A percentile compares a stretch with the other conserved stretches of the same genome.
Evolutionary conservation across 2,113 vertebrate genomes (phyloP).

Genomic region (Embiotoca jacksoni): DNA sequence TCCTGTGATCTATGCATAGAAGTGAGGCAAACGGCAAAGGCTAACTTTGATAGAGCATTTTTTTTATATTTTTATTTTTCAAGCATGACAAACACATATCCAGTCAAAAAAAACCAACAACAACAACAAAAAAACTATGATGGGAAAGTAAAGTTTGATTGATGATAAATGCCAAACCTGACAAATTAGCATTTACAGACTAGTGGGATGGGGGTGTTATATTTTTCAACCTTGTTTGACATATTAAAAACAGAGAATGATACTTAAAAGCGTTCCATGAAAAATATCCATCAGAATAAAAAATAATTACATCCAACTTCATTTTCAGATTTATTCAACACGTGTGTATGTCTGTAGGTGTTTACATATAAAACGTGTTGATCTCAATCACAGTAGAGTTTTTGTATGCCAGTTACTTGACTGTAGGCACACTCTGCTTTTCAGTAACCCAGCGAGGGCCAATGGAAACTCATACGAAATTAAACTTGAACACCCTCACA

Average conservation of each 20-base stretch:
- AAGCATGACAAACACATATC: conserved; percentile 27
- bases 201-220: not conserved
- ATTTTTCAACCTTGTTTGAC: not conserved
- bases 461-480: not conserved
- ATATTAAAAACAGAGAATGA: not conserved
- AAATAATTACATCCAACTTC: not conserved
- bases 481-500: not conserved
- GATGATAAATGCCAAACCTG: conserved; percentile 28
- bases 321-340: not conserved
- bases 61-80: conserved; percentile 33
- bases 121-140: conserved; percentile 15
- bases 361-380: not conserved
- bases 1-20: conserved; percentile 80
- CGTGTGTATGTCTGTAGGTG: not conserved
- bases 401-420: not conserved
- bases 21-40: conserved; percentile 56
- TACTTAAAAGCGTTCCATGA: not conserved
- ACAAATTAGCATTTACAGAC: conserved; percentile 28
- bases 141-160: conserved; percentile 41
- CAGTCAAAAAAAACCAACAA: conserved; percentile 9
- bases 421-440: not conserved
- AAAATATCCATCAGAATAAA: not conserved
- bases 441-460: not conserved
- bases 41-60: conserved; percentile 62
- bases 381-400: not conserved